phyloP scores from a whole-genome alignment of 2,113 vertebrate genomes.

The Oreochromis niloticus region DNA sequence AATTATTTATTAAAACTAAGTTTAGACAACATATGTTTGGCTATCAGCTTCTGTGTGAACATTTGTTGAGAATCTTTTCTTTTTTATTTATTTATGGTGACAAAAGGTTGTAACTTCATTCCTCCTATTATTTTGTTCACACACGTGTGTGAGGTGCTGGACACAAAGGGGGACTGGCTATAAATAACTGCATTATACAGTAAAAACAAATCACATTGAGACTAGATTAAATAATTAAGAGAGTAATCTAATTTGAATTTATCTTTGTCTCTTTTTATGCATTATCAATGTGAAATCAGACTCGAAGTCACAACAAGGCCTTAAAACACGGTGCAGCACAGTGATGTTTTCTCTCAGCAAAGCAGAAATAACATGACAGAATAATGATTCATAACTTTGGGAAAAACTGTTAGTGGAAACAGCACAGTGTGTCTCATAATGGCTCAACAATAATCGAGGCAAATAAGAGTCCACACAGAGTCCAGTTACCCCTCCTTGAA shows the following conservation, averaged over 20 bases:
- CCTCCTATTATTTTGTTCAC: neutral
- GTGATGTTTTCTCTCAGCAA: neutral
- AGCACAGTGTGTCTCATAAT: neutral
- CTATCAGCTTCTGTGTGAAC: neutral
- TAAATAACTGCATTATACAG: neutral
- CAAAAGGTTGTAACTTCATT: neutral
- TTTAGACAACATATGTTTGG: neutral
- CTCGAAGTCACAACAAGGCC: neutral
- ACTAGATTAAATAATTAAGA: neutral
- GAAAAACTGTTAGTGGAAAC: neutral
- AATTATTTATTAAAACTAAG: neutral
- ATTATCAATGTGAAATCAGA: neutral
- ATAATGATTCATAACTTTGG: neutral
- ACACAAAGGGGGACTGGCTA: neutral
- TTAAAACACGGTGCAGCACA: neutral
- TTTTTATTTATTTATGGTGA: neutral
- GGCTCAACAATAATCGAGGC: neutral
- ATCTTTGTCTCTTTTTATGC: neutral
- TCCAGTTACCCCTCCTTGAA: neutral
- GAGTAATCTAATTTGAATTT: neutral
- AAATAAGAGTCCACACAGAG: neutral
- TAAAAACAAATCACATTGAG: neutral
- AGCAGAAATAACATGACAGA: neutral
- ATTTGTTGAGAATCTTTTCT: neutral
- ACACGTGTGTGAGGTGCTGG: fast-evolving